A percentile compares a stretch with the other conserved stretches of the same genome.
phyloP scores from a whole-genome alignment of 2,888 invertebrate species.

The Galeopsomyia nigrocyanea region DNA sequence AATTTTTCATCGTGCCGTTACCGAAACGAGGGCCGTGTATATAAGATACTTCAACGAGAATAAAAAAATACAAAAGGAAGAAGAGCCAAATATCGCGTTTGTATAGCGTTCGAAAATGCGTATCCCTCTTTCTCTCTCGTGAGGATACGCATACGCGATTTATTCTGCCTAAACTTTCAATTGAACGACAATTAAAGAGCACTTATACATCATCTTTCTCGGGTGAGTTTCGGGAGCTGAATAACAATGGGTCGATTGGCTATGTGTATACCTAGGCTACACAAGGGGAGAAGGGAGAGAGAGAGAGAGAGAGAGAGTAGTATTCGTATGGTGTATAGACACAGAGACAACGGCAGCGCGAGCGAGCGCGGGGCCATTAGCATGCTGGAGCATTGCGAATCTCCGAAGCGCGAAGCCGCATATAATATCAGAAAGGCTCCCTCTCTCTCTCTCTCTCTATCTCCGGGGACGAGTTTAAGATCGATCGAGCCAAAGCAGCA shows the following conservation, averaged over 20 bases:
- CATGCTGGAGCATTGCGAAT: constrained; percentile 32
- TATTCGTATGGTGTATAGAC: too few species aligned
- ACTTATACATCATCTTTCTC: constrained; percentile 25
- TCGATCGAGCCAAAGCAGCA: constrained; percentile 26
- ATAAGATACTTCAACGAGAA: too few species aligned
- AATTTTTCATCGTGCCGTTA: too few species aligned
- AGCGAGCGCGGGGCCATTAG: constrained; percentile 12
- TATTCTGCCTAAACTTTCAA: constrained; percentile 1
- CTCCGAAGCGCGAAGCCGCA: constrained; percentile 38
- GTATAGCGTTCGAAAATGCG: too few species aligned
- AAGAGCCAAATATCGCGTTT: too few species aligned
- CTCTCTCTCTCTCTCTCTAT: too few species aligned
- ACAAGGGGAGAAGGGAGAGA: neutral
- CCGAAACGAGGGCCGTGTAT: too few species aligned
- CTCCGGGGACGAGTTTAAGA: constrained; percentile 28
- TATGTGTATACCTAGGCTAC: neutral
- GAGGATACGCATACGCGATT: too few species aligned
- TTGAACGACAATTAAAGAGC: constrained; percentile 28
- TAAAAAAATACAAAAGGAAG: too few species aligned
- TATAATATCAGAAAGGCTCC: constrained; percentile 25
- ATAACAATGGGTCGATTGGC: constrained; percentile 27
- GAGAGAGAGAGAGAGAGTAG: too few species aligned
- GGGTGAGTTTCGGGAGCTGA: neutral
- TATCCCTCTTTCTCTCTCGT: too few species aligned
- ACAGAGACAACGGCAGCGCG: neutral